Evolutionary conservation across 2,113 vertebrate species (phyloP).

Genomic region (Pimephales promelas): DNA sequence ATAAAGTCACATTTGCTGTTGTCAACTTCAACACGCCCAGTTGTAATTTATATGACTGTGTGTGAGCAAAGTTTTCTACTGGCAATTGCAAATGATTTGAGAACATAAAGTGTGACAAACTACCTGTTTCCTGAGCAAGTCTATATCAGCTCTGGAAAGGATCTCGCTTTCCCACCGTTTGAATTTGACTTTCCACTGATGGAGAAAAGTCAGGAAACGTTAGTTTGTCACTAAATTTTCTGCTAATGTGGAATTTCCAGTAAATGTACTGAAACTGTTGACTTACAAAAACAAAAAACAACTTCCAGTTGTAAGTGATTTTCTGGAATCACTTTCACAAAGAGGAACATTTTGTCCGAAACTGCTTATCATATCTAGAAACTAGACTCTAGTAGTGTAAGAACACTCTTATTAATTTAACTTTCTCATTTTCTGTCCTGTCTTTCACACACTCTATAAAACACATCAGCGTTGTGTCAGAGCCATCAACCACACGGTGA

Average conservation of each 20-base stretch:
- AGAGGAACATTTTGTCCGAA: no score
- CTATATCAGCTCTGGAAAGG: slow-evolving; percentile 1
- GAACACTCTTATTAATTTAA: background rate
- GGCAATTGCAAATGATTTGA: slow-evolving; percentile 9
- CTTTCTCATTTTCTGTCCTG: background rate
- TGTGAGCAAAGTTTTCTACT: background rate
- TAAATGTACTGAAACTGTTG: background rate
- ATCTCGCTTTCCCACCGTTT: background rate
- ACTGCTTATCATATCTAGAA: background rate
- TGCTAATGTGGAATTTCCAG: background rate
- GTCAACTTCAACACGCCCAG: background rate
- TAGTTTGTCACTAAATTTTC: background rate
- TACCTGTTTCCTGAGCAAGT: slow-evolving; percentile 13
- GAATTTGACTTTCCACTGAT: slow-evolving; percentile 1
- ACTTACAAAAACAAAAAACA: no score
- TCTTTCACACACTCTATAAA: background rate
- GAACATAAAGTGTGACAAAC: background rate
- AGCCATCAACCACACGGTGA: background rate
- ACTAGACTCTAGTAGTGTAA: background rate
- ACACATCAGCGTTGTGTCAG: background rate
- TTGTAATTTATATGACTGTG: slow-evolving; percentile 4
- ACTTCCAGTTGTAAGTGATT: no score
- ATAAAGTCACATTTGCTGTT: background rate
- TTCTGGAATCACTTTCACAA: no score
- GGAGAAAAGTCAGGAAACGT: background rate